Conservation (phyloP, 2,113 vertebrate species). For the Recurvirostra avosetta region DNA sequence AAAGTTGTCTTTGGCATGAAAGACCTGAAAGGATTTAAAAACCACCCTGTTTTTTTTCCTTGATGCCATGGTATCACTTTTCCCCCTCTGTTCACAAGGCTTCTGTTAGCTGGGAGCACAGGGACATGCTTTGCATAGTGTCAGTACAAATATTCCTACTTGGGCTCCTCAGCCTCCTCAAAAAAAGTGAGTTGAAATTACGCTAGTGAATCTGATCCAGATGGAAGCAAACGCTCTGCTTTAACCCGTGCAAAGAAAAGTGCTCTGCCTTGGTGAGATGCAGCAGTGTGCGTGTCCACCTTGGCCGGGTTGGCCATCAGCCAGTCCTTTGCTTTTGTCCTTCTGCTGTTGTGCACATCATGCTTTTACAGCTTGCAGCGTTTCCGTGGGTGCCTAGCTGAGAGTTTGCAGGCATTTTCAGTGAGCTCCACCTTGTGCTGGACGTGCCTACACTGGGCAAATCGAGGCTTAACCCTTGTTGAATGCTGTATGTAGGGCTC, state of each 20-base stretch:
- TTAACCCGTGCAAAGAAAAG: not conserved
- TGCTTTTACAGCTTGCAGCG: not conserved
- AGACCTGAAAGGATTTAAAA: not conserved
- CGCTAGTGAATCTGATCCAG: not conserved
- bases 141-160: not conserved
- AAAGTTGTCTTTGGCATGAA: not conserved
- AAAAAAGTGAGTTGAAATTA: not conserved
- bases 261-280: not conserved
- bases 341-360: not conserved
- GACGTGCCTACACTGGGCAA: rapidly evolving
- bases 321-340: not conserved
- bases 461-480: not conserved
- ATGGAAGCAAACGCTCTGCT: not conserved
- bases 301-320: not conserved
- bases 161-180: not conserved
- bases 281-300: not conserved
- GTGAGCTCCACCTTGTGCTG: not conserved
- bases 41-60: not conserved
- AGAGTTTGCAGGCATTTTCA: not conserved
- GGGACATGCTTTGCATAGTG: not conserved
- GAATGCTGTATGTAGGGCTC: not conserved
- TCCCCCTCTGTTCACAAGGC: not conserved
- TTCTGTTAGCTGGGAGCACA: not conserved
- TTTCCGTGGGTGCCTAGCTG: not conserved
- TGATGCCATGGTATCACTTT: not conserved